A percentile compares a stretch with the other conserved stretches of the same genome.
These are phyloP conservation scores for Trisateles emortualis DNA, from an alignment of 2,888 invertebrate genomes.

Conservation along the genomic window DNA sequence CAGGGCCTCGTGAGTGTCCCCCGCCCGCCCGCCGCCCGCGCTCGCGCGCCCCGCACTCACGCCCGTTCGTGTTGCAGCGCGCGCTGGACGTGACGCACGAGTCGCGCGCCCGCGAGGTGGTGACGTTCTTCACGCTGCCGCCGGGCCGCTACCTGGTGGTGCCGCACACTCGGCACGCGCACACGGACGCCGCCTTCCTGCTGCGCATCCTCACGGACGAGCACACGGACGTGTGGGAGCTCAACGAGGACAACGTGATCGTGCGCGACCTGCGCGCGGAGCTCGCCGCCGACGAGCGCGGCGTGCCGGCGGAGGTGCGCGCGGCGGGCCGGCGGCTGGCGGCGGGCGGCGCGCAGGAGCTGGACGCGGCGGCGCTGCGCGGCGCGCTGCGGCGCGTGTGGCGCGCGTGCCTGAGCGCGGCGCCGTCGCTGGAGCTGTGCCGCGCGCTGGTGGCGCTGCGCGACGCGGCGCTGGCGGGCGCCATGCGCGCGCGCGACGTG, in stretches of 20 bases:
- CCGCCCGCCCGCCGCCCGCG: constrained; percentile 64
- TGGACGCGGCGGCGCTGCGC: constrained; percentile 42
- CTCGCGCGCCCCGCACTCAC: constrained; percentile 25
- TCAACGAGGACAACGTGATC: constrained; percentile 91
- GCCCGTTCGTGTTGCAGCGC: constrained; percentile 81
- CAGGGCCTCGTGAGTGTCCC: constrained; percentile 26
- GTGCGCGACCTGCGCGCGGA: constrained; percentile 88
- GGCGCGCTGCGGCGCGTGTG: constrained; percentile 47
- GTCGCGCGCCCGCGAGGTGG: constrained; percentile 83
- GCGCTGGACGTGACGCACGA: constrained; percentile 90
- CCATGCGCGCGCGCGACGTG: constrained; percentile 87
- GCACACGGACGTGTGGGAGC: constrained; percentile 92
- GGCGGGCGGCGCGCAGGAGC: constrained; percentile 48
- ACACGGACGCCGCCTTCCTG: constrained; percentile 90
- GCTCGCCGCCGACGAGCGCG: constrained; percentile 84
- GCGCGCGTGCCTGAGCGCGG: constrained; percentile 74
- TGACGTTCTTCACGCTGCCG: constrained; percentile 91
- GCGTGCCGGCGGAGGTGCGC: constrained; percentile 66
- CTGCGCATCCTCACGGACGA: constrained; percentile 91
- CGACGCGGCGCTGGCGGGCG: constrained; percentile 89
- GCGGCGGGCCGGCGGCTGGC: constrained; percentile 23
- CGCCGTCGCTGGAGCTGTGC: constrained; percentile 88
- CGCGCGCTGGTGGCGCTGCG: constrained; percentile 90
- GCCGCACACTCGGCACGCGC: constrained; percentile 90
- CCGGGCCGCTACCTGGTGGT: constrained; percentile 92